These are phyloP conservation scores for Upupa epops DNA, from an alignment of 2,113 vertebrate genomes.

Conservation along the genomic window DNA sequence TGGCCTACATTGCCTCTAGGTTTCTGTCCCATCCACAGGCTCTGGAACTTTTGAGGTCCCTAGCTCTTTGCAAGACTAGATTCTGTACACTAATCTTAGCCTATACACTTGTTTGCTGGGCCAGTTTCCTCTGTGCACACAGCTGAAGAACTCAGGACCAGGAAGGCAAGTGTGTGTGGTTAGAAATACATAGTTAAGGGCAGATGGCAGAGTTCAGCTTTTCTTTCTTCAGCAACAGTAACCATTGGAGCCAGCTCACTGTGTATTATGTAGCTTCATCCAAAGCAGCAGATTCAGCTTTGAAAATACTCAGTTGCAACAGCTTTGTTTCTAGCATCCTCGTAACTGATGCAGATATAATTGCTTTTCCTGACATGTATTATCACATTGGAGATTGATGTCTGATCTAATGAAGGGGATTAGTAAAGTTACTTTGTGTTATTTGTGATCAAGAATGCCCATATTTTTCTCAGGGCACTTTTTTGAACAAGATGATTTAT, in stretches of 20 bases:
- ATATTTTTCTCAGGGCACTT: background rate
- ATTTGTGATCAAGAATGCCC: background rate
- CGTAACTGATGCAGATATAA: conserved; percentile 63
- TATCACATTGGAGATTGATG: conserved; percentile 40
- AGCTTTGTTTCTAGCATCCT: conserved; percentile 63
- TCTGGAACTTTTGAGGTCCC: background rate
- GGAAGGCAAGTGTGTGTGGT: background rate
- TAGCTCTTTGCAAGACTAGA: background rate
- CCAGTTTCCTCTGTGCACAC: background rate
- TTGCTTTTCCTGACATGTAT: conserved; percentile 60
- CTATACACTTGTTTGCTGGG: background rate
- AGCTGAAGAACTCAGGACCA: background rate
- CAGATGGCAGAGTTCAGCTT: background rate
- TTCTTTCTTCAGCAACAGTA: background rate
- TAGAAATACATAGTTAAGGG: background rate
- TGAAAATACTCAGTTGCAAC: conserved; percentile 20
- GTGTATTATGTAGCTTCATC: background rate
- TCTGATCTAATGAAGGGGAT: conserved; percentile 22
- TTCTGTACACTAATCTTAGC: background rate
- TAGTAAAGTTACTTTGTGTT: conserved; percentile 32
- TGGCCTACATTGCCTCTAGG: no score
- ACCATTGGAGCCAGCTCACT: background rate
- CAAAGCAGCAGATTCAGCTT: conserved; percentile 51
- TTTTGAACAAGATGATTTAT: background rate
- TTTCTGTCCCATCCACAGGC: background rate